Conservation (phyloP, 2,113 vertebrate genomes). For the Apistogramma diplotaenia region DNA sequence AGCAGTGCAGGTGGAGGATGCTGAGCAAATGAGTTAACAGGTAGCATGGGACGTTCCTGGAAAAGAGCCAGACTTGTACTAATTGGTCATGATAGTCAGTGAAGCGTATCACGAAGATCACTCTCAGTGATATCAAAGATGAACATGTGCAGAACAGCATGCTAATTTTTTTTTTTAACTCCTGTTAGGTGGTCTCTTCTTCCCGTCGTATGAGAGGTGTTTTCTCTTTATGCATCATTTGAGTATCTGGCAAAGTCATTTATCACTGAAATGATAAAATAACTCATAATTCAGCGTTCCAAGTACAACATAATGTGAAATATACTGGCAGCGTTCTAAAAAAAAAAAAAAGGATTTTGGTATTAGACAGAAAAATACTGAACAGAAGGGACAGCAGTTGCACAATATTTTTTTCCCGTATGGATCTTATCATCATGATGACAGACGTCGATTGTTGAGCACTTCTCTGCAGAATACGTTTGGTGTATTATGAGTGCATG, state of each 20-base stretch:
- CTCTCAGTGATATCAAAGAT: slow-evolving; percentile 1
- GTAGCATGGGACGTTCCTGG: slow-evolving; percentile 23
- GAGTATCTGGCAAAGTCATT: neutral
- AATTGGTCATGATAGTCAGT: slow-evolving; percentile 28
- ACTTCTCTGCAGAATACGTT: neutral
- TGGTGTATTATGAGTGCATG: neutral
- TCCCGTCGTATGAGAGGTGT: neutral
- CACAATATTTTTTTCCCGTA: neutral
- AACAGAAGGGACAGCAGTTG: slow-evolving; percentile 2
- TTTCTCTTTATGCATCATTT: neutral
- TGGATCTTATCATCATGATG: neutral
- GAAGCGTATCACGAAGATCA: neutral
- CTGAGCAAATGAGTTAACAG: slow-evolving; percentile 53
- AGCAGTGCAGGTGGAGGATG: slow-evolving; percentile 37
- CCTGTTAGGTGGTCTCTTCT: neutral
- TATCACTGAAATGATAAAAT: neutral
- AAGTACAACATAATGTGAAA: neutral
- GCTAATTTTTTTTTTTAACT: too few species aligned
- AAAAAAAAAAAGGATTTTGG: neutral
- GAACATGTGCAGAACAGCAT: slow-evolving; percentile 4
- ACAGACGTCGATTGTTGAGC: neutral
- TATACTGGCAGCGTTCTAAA: neutral
- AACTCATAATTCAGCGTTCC: neutral
- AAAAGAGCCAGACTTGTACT: slow-evolving; percentile 31
- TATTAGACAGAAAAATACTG: neutral